Conservation (phyloP, 2,797 vertebrate genomes). For the Trematomus bernacchii region DNA sequence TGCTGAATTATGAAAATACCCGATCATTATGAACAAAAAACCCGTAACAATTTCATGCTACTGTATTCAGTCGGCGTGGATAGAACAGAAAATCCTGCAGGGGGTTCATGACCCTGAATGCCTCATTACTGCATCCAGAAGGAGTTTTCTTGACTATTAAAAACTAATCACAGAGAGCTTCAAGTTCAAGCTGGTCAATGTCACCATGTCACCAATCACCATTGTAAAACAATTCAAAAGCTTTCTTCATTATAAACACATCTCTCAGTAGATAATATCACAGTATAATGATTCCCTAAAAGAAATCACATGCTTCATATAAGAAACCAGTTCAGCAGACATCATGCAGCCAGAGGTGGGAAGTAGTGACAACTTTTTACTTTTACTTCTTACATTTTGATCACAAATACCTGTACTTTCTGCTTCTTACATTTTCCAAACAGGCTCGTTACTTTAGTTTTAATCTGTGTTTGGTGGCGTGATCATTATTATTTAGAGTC, state of each 20-base stretch:
- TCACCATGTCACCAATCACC: neutral
- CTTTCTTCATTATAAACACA: neutral
- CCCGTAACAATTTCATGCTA: constrained; percentile 16
- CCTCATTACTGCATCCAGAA: constrained; percentile 6
- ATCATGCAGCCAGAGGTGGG: neutral
- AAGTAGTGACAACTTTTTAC: too few relatives aligned
- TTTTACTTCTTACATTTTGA: too few relatives aligned
- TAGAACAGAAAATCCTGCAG: constrained; percentile 15
- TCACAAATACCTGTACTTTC: too few relatives aligned
- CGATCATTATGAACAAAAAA: constrained; percentile 7
- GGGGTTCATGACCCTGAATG: neutral
- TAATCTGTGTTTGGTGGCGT: too few relatives aligned
- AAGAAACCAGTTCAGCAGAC: constrained; percentile 9
- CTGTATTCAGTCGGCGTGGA: constrained; percentile 6
- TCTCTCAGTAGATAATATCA: constrained; percentile 10
- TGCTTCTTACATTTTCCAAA: too few relatives aligned
- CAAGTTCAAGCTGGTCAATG: neutral
- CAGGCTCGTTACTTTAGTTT: too few relatives aligned
- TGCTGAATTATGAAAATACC: neutral
- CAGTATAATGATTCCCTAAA: neutral
- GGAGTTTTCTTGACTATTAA: neutral
- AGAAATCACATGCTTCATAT: neutral
- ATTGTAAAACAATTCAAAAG: neutral
- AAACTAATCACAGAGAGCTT: constrained; percentile 18
- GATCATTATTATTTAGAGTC: too few relatives aligned